Evolutionary conservation across 2,113 vertebrate genomes (phyloP).

Genomic region (Tauraco erythrolophus): DNA sequence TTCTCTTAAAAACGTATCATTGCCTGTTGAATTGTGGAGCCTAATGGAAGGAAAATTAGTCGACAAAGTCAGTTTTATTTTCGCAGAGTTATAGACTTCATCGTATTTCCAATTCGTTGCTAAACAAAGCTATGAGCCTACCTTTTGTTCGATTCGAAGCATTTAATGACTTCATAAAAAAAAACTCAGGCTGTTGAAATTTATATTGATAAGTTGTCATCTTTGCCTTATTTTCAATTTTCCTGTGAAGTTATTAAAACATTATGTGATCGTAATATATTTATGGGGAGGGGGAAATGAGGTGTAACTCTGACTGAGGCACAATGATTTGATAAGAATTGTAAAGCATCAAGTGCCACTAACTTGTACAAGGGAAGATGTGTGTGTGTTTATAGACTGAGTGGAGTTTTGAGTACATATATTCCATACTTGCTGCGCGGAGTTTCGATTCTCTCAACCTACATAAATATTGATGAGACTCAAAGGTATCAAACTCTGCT

Average conservation of each 20-base stretch:
- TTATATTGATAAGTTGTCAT: constrained; percentile 57
- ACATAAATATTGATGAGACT: constrained; percentile 43
- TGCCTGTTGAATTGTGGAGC: constrained; percentile 33
- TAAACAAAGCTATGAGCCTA: constrained; percentile 26
- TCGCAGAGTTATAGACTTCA: constrained; percentile 34
- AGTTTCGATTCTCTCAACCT: background rate
- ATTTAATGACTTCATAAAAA: constrained; percentile 53
- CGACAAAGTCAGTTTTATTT: constrained; percentile 31
- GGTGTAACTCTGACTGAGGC: constrained; percentile 43
- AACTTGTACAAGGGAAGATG: background rate
- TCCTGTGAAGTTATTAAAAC: constrained; percentile 60
- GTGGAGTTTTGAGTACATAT: background rate
- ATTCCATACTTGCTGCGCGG: background rate
- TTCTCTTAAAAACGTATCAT: constrained; percentile 39
- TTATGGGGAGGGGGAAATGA: constrained; percentile 61
- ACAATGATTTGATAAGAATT: constrained; percentile 22
- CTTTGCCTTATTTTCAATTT: constrained; percentile 68
- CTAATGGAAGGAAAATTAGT: constrained; percentile 54
- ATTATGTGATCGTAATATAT: constrained; percentile 57
- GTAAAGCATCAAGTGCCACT: background rate
- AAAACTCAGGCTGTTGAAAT: constrained; percentile 12
- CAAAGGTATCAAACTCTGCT: constrained; percentile 31
- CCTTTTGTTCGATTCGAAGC: constrained; percentile 46
- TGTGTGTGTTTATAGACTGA: background rate
- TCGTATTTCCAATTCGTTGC: background rate